Percentiles rank a stretch among this genome's conserved stretches.
phyloP scores from a whole-genome alignment of 2,797 vertebrate species.

The Tragelaphus oryx region DNA sequence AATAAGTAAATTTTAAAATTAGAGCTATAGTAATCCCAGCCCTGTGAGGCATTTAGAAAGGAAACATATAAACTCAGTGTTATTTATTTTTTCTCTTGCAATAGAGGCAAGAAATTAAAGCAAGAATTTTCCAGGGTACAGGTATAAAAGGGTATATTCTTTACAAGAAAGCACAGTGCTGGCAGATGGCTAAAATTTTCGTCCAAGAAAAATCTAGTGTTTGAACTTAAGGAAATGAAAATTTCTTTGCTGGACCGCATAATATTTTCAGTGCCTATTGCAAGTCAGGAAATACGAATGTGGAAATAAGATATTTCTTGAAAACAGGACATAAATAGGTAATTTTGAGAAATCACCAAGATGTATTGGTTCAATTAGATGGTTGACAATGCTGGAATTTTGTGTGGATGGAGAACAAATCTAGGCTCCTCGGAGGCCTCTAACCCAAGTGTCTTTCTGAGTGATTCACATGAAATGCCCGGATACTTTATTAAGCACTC shows the following conservation, averaged over 20 bases:
- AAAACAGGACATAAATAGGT: slow-evolving; percentile 58
- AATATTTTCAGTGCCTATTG: slow-evolving; percentile 56
- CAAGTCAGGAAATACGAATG: slow-evolving; percentile 59
- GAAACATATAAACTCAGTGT: neutral
- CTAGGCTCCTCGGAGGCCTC: neutral
- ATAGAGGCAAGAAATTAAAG: slow-evolving; percentile 55
- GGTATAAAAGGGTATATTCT: slow-evolving; percentile 56
- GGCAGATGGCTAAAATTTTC: slow-evolving; percentile 23
- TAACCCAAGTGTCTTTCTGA: neutral
- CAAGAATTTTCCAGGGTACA: slow-evolving; percentile 49
- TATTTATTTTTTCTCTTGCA: slow-evolving; percentile 49
- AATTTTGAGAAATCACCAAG: slow-evolving; percentile 49
- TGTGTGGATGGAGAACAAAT: neutral
- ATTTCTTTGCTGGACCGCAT: slow-evolving; percentile 41
- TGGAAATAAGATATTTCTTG: slow-evolving; percentile 61
- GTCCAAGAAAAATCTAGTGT: slow-evolving; percentile 35
- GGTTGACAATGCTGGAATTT: neutral
- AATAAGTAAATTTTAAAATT: neutral
- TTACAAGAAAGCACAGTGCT: slow-evolving; percentile 59
- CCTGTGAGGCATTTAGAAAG: neutral
- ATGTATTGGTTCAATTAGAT: neutral
- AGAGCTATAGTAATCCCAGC: neutral
- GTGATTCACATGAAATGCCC: neutral
- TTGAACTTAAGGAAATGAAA: slow-evolving; percentile 52
- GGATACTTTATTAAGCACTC: neutral